Evolutionary conservation across 1,140 invertebrate species (phyloP).

Genomic region (Agraylea sexmaculata): DNA sequence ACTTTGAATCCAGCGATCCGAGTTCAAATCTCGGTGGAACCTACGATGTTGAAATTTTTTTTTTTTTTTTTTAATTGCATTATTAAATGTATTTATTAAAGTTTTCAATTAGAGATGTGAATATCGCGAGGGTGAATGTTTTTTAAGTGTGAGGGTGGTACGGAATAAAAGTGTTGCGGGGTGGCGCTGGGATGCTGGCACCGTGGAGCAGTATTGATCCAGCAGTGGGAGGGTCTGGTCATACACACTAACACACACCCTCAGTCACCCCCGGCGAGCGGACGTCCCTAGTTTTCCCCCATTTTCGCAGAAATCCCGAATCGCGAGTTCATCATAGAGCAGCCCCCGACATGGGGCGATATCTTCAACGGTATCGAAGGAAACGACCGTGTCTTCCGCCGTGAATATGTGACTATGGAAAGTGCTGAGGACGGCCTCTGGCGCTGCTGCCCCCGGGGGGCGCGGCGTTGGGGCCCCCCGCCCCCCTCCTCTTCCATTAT

Average conservation of each 20-base stretch:
- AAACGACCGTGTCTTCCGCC: too few relatives aligned
- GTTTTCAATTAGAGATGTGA: too few relatives aligned
- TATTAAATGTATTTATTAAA: not conserved
- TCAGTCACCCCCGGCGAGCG: conserved; percentile 17
- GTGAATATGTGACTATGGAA: not conserved
- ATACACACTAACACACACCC: conserved; percentile 36
- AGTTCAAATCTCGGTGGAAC: conserved; percentile 77
- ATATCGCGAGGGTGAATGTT: not conserved
- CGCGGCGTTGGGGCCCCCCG: conserved; percentile 14
- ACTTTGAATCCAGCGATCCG: conserved; percentile 84
- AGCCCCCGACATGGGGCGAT: not conserved
- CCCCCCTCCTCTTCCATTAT: not conserved
- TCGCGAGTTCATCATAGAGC: conserved; percentile 1
- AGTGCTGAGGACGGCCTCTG: not conserved
- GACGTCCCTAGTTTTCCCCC: conserved; percentile 5
- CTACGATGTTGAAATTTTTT: conserved; percentile 30
- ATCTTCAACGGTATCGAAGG: too few relatives aligned
- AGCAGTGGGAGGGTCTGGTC: conserved; percentile 38
- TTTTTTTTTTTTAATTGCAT: conserved; percentile 5
- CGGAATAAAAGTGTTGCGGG: not conserved
- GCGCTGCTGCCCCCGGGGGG: not conserved
- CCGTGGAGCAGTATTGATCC: conserved; percentile 42
- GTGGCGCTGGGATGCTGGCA: conserved; percentile 31
- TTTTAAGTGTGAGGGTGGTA: too few relatives aligned
- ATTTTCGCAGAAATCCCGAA: conserved; percentile 10